Evolutionary conservation across 2,113 vertebrate species (phyloP), one percentile per base, ranked within the genome.

Genomic region (Alethe castanea): DNA sequence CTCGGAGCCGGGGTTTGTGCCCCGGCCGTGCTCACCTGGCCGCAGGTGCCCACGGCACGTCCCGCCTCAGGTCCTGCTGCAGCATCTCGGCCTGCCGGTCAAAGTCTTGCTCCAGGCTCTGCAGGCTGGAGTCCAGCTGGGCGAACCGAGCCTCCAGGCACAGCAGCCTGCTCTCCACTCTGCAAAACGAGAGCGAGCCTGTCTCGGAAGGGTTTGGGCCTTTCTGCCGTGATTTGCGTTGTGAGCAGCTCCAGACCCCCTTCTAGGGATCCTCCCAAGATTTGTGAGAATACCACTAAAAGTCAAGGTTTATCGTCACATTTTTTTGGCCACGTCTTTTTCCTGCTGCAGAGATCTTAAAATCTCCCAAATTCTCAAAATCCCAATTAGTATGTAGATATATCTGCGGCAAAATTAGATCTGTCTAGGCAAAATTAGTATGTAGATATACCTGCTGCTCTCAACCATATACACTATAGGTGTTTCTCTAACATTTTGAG

Each of bases 81-180:
- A 69, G 69, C 28, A 9, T 42, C 57, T 91, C 84, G 0, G 61
- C 95, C n/a, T 96, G 97, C 86, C 81, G 76, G 42, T 98, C 95
- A 17, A 98, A 98, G 25, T 81, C 96, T 26, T 70, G 82, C 2
- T 24, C 94, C 88, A 98, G 96, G 8, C 52, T 83, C 42, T 95
- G 92, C 90, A 97, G 81, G 86, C 86, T 92, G 8, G n/a, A 88
- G 40, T 98, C 98, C 74, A 98, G 94, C 52, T 94, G 93, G 24
- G 88, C 93, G 84, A 98, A 98, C 14, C 78, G 97, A 60, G 76
- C 69, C 78, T 98, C 95, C 85, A 98, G 40, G 8, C 31, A 81
- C 28, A 96, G 96, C 64, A 98, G 96, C 90, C 96, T 97, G 53
- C 69, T 67, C 14, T 98, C 98, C 33, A 98, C 93, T 40, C 98